Conservation (phyloP, 2,888 invertebrate genomes). For the Alviniconcha strummeri region DNA sequence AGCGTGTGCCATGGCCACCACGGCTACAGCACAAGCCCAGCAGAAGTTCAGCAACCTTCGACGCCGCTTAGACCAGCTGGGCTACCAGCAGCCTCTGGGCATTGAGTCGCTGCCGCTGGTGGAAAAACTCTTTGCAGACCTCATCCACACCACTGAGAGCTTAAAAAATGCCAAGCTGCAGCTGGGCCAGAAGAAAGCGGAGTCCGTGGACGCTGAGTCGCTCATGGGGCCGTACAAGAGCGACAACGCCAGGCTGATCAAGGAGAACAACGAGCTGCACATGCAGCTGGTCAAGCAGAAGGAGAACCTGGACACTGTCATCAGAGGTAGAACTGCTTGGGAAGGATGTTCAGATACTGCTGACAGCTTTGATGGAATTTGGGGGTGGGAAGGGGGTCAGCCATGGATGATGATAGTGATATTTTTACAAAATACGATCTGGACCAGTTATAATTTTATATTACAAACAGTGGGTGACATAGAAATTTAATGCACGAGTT, state of each 20-base stretch:
- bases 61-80: constrained; percentile 86
- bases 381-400: no score
- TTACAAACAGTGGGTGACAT: no score
- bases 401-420: no score
- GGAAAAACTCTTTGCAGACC: constrained; percentile 86
- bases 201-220: constrained; percentile 52
- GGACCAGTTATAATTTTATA: no score
- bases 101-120: constrained; percentile 87
- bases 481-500: no score
- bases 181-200: constrained; percentile 54
- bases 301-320: constrained; percentile 64
- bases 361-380: no score
- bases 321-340: constrained; percentile 60
- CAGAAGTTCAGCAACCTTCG: constrained; percentile 77
- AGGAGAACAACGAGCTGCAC: constrained; percentile 73
- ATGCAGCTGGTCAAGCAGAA: constrained; percentile 68
- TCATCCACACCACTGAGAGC: constrained; percentile 90
- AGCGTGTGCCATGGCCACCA: constrained; percentile 34
- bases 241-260: constrained; percentile 73
- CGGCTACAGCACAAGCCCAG: constrained; percentile 62
- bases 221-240: constrained; percentile 71
- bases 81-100: constrained; percentile 85
- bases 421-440: no score
- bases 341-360: no score
- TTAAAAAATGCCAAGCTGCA: constrained; percentile 86